Percentiles rank a stretch among this genome's conserved stretches.
Conservation (phyloP, 2,113 vertebrate species). For the Crotophaga sulcirostris region DNA sequence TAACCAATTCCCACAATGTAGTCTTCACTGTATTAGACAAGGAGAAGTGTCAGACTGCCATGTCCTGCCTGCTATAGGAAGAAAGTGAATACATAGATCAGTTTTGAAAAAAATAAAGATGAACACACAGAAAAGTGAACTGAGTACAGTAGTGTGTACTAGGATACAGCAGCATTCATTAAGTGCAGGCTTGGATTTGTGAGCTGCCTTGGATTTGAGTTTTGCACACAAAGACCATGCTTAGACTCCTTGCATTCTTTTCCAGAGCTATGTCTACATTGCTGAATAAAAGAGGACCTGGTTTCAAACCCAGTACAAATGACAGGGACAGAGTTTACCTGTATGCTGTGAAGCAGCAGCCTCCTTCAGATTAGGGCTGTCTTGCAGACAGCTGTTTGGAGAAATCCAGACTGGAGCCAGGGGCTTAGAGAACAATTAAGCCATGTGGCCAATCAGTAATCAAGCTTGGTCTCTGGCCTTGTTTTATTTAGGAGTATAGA, state of each 20-base stretch:
- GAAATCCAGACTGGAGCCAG: not conserved
- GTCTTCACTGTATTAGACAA: not conserved
- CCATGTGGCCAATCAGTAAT: constrained; percentile 4
- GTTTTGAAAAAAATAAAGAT: not conserved
- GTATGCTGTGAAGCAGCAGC: not conserved
- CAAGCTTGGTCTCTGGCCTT: constrained; percentile 9
- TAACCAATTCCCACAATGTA: not conserved
- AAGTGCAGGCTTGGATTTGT: not conserved
- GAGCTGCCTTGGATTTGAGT: not conserved
- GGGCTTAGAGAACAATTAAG: constrained; percentile 11
- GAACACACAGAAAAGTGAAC: not conserved
- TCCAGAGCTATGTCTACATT: not conserved
- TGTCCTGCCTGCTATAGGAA: not conserved
- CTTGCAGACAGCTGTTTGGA: not conserved
- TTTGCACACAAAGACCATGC: fast-evolving
- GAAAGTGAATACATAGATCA: not conserved
- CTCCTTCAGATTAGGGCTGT: not conserved
- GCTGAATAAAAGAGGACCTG: not conserved
- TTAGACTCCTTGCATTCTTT: not conserved
- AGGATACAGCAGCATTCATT: not conserved
- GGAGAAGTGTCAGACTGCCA: not conserved
- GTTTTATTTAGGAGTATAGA: constrained; percentile 30
- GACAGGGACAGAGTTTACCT: fast-evolving
- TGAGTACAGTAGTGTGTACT: fast-evolving
- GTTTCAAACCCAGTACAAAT: not conserved